These are phyloP conservation scores for Andrena bucephala DNA, from an alignment of 2,888 invertebrate species.

Conservation along the genomic window DNA sequence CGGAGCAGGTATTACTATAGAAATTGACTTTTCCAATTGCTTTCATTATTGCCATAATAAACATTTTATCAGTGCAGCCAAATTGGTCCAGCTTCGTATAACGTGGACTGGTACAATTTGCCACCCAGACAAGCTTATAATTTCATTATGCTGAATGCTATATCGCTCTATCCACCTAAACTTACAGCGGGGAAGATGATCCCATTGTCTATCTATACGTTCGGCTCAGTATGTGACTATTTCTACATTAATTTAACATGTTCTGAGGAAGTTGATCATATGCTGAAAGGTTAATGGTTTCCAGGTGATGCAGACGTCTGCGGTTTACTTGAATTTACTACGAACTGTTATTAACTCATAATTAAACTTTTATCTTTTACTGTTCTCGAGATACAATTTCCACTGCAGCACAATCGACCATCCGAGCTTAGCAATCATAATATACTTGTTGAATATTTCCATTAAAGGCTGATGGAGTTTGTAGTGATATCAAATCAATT, in stretches of 20 bases:
- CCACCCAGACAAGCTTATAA: slow-evolving; percentile 44
- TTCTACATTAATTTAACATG: not conserved
- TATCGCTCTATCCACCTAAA: slow-evolving; percentile 67
- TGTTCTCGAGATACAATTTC: not conserved
- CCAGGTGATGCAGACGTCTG: slow-evolving; percentile 22
- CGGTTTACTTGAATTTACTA: slow-evolving; percentile 23
- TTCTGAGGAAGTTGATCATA: no score
- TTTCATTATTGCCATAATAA: not conserved
- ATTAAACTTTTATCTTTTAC: not conserved
- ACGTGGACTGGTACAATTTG: slow-evolving; percentile 64
- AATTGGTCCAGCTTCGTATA: slow-evolving; percentile 58
- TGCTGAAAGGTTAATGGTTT: not conserved
- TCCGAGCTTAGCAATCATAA: not conserved
- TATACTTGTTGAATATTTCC: not conserved
- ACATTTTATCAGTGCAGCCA: slow-evolving; percentile 47
- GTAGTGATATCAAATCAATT: no score
- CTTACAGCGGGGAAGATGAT: slow-evolving; percentile 76
- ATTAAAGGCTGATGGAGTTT: not conserved
- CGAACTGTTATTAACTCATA: slow-evolving; percentile 9
- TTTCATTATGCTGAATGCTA: slow-evolving; percentile 70
- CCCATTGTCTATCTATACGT: slow-evolving; percentile 71
- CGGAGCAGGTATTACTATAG: slow-evolving; percentile 52
- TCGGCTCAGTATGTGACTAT: slow-evolving; percentile 52
- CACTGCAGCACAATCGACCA: not conserved
- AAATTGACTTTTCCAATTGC: not conserved